Evolutionary conservation across 1,140 invertebrate genomes (phyloP).

Genomic region (Pogonognathellus flavescens): DNA sequence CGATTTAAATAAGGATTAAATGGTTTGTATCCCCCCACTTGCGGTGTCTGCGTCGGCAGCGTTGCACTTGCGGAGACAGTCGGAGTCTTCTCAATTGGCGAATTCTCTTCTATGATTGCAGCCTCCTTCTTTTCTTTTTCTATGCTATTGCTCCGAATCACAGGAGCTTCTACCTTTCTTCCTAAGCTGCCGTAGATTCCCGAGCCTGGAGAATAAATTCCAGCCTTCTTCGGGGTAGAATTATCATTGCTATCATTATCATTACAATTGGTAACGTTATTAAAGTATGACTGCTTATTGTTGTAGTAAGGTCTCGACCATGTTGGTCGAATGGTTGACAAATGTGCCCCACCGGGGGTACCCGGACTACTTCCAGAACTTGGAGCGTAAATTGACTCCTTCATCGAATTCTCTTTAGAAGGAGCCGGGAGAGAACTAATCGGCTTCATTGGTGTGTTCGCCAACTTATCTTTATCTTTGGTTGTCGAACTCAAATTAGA

Average conservation of each 20-base stretch:
- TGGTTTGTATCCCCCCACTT: slow-evolving; percentile 63
- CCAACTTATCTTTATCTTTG: slow-evolving; percentile 18
- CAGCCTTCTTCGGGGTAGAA: neutral
- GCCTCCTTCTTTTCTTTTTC: slow-evolving; percentile 46
- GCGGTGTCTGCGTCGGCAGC: neutral
- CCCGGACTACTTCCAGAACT: slow-evolving; percentile 33
- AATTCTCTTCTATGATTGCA: neutral
- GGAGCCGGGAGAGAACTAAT: slow-evolving; percentile 61
- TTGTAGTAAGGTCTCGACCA: slow-evolving; percentile 60
- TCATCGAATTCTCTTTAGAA: slow-evolving; percentile 40
- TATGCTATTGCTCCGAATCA: slow-evolving; percentile 28
- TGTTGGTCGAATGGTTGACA: slow-evolving; percentile 65
- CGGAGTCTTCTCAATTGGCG: neutral
- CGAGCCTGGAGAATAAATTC: slow-evolving; percentile 45
- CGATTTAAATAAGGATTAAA: slow-evolving; percentile 66
- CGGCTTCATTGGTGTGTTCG: slow-evolving; percentile 62
- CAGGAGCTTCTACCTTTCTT: slow-evolving; percentile 60
- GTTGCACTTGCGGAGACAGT: neutral
- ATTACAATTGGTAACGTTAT: slow-evolving; percentile 35
- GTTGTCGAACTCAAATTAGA: slow-evolving; percentile 54
- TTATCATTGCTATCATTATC: slow-evolving; percentile 37
- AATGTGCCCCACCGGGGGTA: slow-evolving; percentile 19
- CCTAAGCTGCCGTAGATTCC: slow-evolving; percentile 63
- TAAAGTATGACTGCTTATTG: slow-evolving; percentile 42
- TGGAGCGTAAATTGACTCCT: slow-evolving; percentile 63